Conservation (phyloP, 2,113 vertebrate genomes). For the Phaethornis superciliosus region DNA sequence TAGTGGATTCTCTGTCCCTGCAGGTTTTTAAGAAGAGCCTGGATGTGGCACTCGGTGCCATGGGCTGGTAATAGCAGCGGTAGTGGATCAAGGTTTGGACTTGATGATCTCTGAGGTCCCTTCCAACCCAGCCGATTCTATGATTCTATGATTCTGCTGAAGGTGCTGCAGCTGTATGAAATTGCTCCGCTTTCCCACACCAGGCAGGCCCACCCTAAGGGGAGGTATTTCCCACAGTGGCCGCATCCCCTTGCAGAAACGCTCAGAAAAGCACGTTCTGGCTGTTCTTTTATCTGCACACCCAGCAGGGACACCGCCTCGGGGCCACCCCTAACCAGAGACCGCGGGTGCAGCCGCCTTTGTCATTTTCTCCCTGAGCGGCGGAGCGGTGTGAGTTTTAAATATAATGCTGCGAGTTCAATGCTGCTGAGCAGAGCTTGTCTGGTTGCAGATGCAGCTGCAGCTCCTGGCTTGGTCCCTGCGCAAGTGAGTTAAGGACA, state of each 20-base stretch:
- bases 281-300: neutral
- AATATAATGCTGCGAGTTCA: neutral
- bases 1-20: too few species aligned
- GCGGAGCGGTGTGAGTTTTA: neutral
- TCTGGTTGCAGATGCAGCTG: conserved; percentile 25
- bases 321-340: neutral
- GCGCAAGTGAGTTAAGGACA: neutral
- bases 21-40: too few species aligned
- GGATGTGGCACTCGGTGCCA: too few species aligned
- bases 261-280: neutral
- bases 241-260: rapidly evolving
- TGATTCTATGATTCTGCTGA: too few species aligned
- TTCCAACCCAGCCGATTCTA: too few species aligned
- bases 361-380: neutral
- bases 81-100: too few species aligned
- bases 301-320: neutral
- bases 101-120: too few species aligned
- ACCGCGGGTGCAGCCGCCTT: neutral
- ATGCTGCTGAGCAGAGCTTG: neutral
- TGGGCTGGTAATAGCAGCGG: too few species aligned
- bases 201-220: rapidly evolving
- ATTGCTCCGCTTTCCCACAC: rapidly evolving
- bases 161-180: neutral
- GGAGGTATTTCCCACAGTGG: rapidly evolving
- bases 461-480: conserved; percentile 18